Evolutionary conservation across 2,797 vertebrate genomes (phyloP).

Genomic region (Paguma larvata): DNA sequence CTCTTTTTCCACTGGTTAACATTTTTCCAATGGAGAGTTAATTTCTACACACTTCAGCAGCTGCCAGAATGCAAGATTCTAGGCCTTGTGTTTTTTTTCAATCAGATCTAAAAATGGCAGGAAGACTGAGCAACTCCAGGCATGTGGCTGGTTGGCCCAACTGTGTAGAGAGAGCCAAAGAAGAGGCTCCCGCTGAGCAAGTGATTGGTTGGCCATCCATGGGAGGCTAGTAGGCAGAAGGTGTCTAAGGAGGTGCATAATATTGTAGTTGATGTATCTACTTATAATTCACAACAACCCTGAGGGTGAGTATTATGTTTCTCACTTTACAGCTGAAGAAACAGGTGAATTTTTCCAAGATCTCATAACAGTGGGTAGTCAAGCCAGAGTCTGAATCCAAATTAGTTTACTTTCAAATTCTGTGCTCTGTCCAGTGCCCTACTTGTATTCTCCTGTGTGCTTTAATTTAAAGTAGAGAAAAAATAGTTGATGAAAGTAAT

Average conservation of each 20-base stretch:
- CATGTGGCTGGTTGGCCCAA: neutral
- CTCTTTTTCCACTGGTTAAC: neutral
- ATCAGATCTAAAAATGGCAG: slow-evolving; percentile 1
- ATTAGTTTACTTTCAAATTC: slow-evolving; percentile 41
- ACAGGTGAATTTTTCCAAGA: neutral
- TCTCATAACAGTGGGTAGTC: neutral
- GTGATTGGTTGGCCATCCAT: neutral
- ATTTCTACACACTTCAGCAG: neutral
- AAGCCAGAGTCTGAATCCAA: slow-evolving; percentile 41
- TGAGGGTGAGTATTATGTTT: neutral
- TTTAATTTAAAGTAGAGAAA: slow-evolving; percentile 36
- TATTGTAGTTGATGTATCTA: neutral
- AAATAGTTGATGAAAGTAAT: neutral
- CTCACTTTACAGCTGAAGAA: neutral
- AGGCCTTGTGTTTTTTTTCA: neutral
- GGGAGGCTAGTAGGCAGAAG: neutral
- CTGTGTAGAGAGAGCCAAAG: neutral
- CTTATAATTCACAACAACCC: neutral
- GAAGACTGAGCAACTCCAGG: neutral
- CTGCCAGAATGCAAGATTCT: neutral
- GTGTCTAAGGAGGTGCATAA: neutral
- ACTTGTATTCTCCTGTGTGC: neutral
- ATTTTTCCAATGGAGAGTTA: neutral
- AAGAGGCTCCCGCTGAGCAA: neutral
- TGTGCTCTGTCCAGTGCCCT: neutral